A percentile compares a stretch with the other conserved stretches of the same genome.
Evolutionary conservation across 2,888 invertebrate genomes (phyloP).

Genomic region (Calliphora vomitoria): DNA sequence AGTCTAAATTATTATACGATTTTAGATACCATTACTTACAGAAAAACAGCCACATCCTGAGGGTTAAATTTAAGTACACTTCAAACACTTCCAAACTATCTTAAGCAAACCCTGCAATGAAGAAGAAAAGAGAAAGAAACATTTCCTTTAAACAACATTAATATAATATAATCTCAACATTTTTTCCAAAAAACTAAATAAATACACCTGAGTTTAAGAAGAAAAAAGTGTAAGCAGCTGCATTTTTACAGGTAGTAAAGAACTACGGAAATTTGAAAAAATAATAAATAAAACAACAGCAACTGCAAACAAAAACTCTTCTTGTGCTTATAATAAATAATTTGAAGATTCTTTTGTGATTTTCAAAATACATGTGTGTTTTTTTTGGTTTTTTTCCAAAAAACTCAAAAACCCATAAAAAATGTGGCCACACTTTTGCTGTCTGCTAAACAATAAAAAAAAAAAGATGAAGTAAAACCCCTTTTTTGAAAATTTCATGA

Average conservation of each 20-base stretch:
- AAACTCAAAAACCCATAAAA: constrained; percentile 37
- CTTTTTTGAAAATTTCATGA: constrained; percentile 26
- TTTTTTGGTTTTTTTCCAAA: constrained; percentile 10
- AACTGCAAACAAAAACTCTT: not conserved
- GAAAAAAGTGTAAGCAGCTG: constrained; percentile 54
- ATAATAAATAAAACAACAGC: not conserved
- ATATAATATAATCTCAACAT: constrained; percentile 6
- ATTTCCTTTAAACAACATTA: constrained; percentile 16
- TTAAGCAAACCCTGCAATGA: not conserved
- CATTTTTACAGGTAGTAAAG: constrained; percentile 61
- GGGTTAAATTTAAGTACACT: not conserved
- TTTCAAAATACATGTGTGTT: constrained; percentile 1
- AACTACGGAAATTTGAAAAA: constrained; percentile 37
- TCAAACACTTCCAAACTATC: not conserved
- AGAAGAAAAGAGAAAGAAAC: constrained; percentile 1
- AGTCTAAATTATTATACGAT: too few relatives aligned
- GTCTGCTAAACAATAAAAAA: constrained; percentile 55
- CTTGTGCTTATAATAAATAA: not conserved
- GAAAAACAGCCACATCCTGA: not conserved
- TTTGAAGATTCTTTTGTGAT: not conserved
- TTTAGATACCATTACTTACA: too few relatives aligned
- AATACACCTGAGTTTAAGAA: constrained; percentile 59
- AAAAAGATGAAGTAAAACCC: constrained; percentile 28
- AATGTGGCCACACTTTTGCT: constrained; percentile 69
- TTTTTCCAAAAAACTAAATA: constrained; percentile 5